Evolutionary conservation across 2,113 vertebrate genomes (phyloP), one percentile per base, ranked within the genome.

Genomic region (Macrotus californicus): DNA sequence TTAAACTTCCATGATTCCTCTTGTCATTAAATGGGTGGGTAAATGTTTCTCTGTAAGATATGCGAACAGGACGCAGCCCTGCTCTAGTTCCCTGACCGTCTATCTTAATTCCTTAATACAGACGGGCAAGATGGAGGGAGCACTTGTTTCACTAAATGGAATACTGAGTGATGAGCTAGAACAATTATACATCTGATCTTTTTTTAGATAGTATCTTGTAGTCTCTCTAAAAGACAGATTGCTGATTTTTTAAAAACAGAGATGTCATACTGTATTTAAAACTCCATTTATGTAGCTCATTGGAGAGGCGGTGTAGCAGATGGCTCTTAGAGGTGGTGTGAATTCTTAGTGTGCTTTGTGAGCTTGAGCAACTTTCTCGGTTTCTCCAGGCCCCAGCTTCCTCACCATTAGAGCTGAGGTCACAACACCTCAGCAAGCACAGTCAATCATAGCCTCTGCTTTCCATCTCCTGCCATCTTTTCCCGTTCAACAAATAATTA

Each of bases 261-360:
- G 72, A 64, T 56, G 41, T 79, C 81, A 59, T 36, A 10, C 79
- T 96, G 91, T 95, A 75, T 94, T 89, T 90, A 88, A 94, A 96
- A 92, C 72, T 85, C 46, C 73, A 79, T 95, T 82, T 85, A 73
- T 80, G 88, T 61, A 93, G 72, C 91, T 85, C 92, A 77, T 52
- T 26, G 76, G n/a, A 48, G 75, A 94, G 91, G 80, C 54, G 0
- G 8, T 73, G 36, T 41, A 52, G 84, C 96, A 92, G 92, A 94
- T 92, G 95, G 90, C 82, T 94, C 59, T 73, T 86, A 75, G 67
- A 90, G 59, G 16, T 88, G 39, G 31, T 95, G 70, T 80, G 87
- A 89, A 89, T 95, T 91, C 64, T 89, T 91, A 36, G 29, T 95
- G 76, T 72, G 43, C 76, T 89, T 77, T 52, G 46, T 88, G 85